Evolutionary conservation across 2,113 vertebrate species (phyloP), one percentile per base, ranked within the genome.

Genomic region (Podiceps cristatus): DNA sequence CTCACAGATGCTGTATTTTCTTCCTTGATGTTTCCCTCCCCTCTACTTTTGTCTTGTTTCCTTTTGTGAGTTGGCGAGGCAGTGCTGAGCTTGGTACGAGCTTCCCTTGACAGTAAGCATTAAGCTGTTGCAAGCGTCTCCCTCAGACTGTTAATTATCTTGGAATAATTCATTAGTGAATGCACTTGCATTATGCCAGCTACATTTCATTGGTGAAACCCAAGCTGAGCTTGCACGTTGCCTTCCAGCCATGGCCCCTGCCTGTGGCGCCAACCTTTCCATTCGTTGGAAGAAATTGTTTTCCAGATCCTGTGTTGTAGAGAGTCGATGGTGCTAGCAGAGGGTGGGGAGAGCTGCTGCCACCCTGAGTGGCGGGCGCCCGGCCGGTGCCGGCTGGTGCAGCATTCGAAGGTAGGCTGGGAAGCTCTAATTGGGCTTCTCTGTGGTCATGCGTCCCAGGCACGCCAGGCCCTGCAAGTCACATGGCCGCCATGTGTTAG

Each of bases 101-200:
- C 74, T 93, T 95, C 89, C 68, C 84, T 86, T 94, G 93, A 94
- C 91, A 88, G 83, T 55, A 77, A 85, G 81, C 84, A 59, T 94
- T 93, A 96, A 96, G 71, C 81, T 95, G 84, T 83, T 91, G 80
- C 53, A 84, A 87, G 82, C 4, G 1, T 90, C 77, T 96, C 74
- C 71, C 66, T 96, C 87, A 91, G 89, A 87, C 77, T 93, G 45
- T 93, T 95, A 88, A 91, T 96, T 94, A 82, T 91, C 42, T 95
- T 88, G 84, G 89, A 96, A 86, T 80, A 96, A 88, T 95, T 94
- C 31, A 90, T 93, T 76, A 88, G 50, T 29, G 44, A 77, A 44
- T 9, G 19, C 9, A 1, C 53, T 85, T 79, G 44, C 56, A 93
- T 76, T 59, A 25, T 88, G 67, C 91, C 63, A 78, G 64, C 50